phyloP scores from a whole-genome alignment of 1,140 invertebrate genomes.

The Hermatobates lingyangjiaoensis region DNA sequence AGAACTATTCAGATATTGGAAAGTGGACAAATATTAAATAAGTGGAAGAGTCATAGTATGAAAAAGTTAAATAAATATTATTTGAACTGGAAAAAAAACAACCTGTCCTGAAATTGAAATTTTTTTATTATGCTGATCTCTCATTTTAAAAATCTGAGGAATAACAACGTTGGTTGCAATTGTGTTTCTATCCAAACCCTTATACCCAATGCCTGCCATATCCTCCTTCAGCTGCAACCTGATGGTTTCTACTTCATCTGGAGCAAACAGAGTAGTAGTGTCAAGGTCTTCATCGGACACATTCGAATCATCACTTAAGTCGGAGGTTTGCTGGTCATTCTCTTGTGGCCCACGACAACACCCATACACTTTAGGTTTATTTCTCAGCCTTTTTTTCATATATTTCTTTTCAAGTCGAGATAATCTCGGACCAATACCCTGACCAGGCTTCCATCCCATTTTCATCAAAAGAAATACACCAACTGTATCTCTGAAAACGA shows the following conservation, averaged over 20 bases:
- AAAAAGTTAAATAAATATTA: no score
- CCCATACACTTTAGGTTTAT: constrained; percentile 39
- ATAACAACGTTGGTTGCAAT: constrained; percentile 28
- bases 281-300: constrained; percentile 20
- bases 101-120: constrained; percentile 78
- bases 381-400: constrained; percentile 20
- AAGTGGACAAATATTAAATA: no score
- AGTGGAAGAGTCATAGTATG: no score
- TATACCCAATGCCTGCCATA: constrained; percentile 74
- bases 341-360: constrained; percentile 34
- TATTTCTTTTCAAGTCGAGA: constrained; percentile 36
- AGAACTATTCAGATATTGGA: no score
- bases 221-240: constrained; percentile 56
- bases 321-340: no score
- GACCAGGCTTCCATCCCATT: constrained; percentile 81
- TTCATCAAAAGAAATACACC: constrained; percentile 66
- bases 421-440: constrained; percentile 65
- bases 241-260: constrained; percentile 58
- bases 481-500: constrained; percentile 49
- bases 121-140: constrained; percentile 31
- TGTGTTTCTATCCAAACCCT: constrained; percentile 47
- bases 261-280: constrained; percentile 47
- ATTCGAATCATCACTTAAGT: constrained; percentile 5
- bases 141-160: constrained; percentile 15
- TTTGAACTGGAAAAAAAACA: no score